Evolutionary conservation across 2,113 vertebrate genomes (phyloP).

Genomic region (Acanthochromis polyacanthus): DNA sequence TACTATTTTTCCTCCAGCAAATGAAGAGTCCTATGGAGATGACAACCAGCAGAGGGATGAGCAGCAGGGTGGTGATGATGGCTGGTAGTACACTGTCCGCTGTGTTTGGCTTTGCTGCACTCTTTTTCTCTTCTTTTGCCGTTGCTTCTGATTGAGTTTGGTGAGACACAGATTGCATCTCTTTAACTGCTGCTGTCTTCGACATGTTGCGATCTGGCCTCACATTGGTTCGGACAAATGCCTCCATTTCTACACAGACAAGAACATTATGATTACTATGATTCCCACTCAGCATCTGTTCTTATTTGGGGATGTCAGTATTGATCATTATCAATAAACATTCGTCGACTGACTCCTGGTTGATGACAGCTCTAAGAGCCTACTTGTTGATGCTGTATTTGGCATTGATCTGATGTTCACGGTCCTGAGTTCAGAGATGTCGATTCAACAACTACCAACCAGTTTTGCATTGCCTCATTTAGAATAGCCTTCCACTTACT

Average conservation of each 20-base stretch:
- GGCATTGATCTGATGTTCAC: no score
- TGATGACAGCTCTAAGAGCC: no score
- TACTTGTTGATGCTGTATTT: no score
- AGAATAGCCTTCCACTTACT: no score
- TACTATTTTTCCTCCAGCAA: constrained; percentile 91
- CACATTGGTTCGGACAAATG: constrained; percentile 86
- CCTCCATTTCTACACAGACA: constrained; percentile 86
- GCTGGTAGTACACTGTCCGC: constrained; percentile 85
- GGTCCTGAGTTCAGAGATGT: no score
- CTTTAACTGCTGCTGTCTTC: constrained; percentile 68
- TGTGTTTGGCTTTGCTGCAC: constrained; percentile 66
- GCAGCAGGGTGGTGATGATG: constrained; percentile 91
- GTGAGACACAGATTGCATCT: constrained; percentile 37
- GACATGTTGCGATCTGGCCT: constrained; percentile 83
- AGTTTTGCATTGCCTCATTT: no score
- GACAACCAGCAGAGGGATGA: constrained; percentile 89
- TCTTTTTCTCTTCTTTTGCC: constrained; percentile 77
- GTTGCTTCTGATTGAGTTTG: constrained; percentile 22
- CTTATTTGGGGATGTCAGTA: no score
- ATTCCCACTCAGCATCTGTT: not conserved
- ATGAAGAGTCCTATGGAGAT: constrained; percentile 88
- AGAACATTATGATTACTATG: not conserved
- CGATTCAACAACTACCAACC: no score
- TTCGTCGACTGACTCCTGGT: no score
- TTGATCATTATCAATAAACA: no score